Percentiles rank a stretch among this genome's conserved stretches.
Evolutionary conservation across 2,888 invertebrate species (phyloP).

Genomic region (Chrysotoxum bicinctum): DNA sequence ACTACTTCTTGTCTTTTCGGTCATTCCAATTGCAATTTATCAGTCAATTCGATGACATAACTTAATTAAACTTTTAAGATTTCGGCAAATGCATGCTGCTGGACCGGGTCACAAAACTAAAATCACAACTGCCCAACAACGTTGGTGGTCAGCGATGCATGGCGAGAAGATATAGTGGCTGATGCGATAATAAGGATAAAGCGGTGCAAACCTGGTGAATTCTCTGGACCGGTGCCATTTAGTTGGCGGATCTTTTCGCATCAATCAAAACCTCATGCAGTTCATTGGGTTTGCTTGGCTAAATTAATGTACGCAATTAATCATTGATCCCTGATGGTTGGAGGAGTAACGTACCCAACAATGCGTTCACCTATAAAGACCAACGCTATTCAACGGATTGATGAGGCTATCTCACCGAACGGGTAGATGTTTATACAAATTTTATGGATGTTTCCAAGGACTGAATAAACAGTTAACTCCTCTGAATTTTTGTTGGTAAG

Average conservation of each 20-base stretch:
- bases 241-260: slow-evolving; percentile 41
- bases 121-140: slow-evolving; percentile 3
- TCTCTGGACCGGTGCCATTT: slow-evolving; percentile 46
- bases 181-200: slow-evolving; percentile 40
- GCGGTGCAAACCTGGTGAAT: slow-evolving; percentile 54
- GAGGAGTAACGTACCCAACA: slow-evolving; percentile 9
- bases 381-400: slow-evolving; percentile 17
- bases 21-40: neutral
- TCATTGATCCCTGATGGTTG: slow-evolving; percentile 44
- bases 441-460: slow-evolving; percentile 45
- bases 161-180: slow-evolving; percentile 36
- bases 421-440: slow-evolving; percentile 47
- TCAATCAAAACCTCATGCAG: slow-evolving; percentile 61
- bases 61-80: neutral
- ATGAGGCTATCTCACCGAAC: slow-evolving; percentile 44
- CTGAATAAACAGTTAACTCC: slow-evolving; percentile 55
- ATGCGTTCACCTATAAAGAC: neutral
- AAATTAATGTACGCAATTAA: slow-evolving; percentile 70
- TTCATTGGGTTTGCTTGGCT: slow-evolving; percentile 62
- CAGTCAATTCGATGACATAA: slow-evolving; percentile 4
- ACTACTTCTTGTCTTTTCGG: neutral
- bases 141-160: slow-evolving; percentile 58
- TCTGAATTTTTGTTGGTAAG: neutral
- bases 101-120: neutral
- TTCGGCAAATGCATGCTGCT: neutral